Evolutionary conservation across 2,888 invertebrate genomes (phyloP).

Genomic region (Cynaeus angustus): DNA sequence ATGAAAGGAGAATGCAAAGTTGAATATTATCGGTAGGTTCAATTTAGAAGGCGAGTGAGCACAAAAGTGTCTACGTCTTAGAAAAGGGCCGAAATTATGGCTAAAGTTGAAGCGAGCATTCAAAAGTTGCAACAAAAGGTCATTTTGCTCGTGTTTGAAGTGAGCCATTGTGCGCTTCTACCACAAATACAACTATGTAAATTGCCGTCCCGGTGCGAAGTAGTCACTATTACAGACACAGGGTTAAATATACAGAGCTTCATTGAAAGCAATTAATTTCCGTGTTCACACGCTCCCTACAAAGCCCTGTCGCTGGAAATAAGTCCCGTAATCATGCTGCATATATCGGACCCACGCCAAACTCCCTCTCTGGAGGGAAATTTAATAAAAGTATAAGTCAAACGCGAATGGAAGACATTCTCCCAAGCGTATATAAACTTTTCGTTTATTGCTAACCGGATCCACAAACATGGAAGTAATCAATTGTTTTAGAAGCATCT

Average conservation of each 20-base stretch:
- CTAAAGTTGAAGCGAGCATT: conserved; percentile 42
- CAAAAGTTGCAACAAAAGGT: conserved; percentile 51
- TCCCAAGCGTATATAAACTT: conserved; percentile 56
- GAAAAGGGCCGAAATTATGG: conserved; percentile 48
- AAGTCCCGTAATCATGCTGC: conserved; percentile 45
- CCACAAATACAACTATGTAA: conserved; percentile 49
- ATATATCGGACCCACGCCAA: conserved; percentile 46
- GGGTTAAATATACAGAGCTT: conserved; percentile 51
- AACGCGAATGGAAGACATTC: conserved; percentile 51
- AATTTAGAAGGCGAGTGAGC: conserved; percentile 32
- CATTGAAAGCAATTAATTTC: conserved; percentile 54
- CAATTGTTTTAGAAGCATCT: conserved; percentile 53
- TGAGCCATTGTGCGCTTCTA: conserved; percentile 41
- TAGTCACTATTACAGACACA: conserved; percentile 35
- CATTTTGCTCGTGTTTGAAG: conserved; percentile 44
- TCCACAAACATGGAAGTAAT: conserved; percentile 55
- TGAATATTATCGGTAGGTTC: conserved; percentile 47
- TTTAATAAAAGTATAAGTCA: conserved; percentile 57
- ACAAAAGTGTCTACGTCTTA: conserved; percentile 44
- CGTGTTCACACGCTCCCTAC: conserved; percentile 47
- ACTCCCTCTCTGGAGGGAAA: conserved; percentile 51
- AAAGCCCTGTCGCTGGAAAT: conserved; percentile 31
- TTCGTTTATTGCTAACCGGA: conserved; percentile 55
- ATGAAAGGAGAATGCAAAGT: conserved; percentile 46
- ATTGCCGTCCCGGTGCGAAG: conserved; percentile 38